These are phyloP conservation scores for Leptodactylus fuscus DNA, from an alignment of 2,113 vertebrate species.

Conservation along the genomic window DNA sequence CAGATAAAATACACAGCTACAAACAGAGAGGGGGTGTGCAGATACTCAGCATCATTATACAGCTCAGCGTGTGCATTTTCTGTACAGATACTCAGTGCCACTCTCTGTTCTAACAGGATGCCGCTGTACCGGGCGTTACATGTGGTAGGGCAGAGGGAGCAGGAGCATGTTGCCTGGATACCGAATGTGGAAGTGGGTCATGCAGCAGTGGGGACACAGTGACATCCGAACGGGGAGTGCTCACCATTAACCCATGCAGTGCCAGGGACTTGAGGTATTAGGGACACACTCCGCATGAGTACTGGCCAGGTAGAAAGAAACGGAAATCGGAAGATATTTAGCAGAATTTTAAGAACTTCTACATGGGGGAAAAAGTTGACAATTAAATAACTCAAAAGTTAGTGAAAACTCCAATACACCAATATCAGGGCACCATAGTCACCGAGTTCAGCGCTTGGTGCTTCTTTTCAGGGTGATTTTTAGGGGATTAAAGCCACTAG, in stretches of 20 bases:
- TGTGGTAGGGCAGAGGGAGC: slow-evolving; percentile 48
- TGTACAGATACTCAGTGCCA: slow-evolving; percentile 46
- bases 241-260: slow-evolving; percentile 49
- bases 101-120: slow-evolving; percentile 44
- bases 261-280: background rate
- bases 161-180: slow-evolving; percentile 59
- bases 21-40: slow-evolving; percentile 58
- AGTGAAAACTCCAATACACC: background rate
- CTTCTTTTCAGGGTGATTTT: no score
- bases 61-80: slow-evolving; percentile 49
- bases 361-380: background rate
- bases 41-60: slow-evolving; percentile 60
- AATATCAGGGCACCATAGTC: background rate
- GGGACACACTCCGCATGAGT: background rate
- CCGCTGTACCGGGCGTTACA: slow-evolving; percentile 52
- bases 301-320: background rate
- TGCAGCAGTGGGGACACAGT: slow-evolving; percentile 57
- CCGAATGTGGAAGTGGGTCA: slow-evolving; percentile 59
- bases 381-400: background rate
- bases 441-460: background rate
- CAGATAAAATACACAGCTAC: slow-evolving; percentile 60
- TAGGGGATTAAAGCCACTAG: no score
- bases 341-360: background rate
- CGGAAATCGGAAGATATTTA: background rate
- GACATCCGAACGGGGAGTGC: slow-evolving; percentile 56